Conservation (phyloP, 2,888 invertebrate genomes). For the Hypercompe scribonia region DNA sequence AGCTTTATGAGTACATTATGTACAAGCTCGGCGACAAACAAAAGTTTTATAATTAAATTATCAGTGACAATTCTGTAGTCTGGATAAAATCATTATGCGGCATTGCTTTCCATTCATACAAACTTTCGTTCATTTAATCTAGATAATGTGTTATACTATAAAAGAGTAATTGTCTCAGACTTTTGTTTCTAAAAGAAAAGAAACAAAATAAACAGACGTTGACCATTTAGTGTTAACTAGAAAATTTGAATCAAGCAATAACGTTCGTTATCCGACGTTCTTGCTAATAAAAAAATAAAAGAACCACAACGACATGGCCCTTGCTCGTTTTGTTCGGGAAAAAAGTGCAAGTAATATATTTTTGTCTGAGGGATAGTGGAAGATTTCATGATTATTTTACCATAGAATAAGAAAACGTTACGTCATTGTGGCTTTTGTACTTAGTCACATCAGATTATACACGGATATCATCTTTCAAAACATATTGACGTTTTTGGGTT, state of each 20-base stretch:
- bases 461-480: conserved; percentile 8
- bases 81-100: background rate
- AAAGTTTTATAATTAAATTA: background rate
- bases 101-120: background rate
- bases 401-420: conserved; percentile 18
- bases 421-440: conserved; percentile 23
- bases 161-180: background rate
- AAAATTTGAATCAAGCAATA: conserved; percentile 17
- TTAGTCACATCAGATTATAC: conserved; percentile 16
- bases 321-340: conserved; percentile 13
- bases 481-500: conserved; percentile 14
- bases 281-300: conserved; percentile 21
- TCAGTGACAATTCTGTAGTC: background rate
- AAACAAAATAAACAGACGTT: conserved; percentile 9
- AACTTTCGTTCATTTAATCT: background rate
- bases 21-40: background rate
- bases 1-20: background rate
- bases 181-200: background rate
- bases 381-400: conserved; percentile 23
- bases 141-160: background rate
- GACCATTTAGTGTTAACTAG: conserved; percentile 17
- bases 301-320: conserved; percentile 13
- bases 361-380: conserved; percentile 21
- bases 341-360: conserved; percentile 24
- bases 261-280: conserved; percentile 9